A percentile compares a stretch with the other conserved stretches of the same genome.
Evolutionary conservation across 2,113 vertebrate species (phyloP).

Genomic region (Vidua macroura): DNA sequence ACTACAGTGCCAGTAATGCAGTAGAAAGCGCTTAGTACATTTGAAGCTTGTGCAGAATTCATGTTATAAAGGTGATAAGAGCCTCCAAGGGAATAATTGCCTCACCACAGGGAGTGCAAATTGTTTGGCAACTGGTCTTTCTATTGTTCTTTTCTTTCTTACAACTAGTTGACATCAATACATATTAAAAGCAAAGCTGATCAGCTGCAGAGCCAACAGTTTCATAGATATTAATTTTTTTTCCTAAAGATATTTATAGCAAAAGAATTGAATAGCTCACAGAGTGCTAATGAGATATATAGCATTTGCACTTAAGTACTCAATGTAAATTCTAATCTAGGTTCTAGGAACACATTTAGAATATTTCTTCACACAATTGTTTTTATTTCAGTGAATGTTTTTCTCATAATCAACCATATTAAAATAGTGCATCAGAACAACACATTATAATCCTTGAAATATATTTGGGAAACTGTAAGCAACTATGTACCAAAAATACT

Average conservation of each 20-base stretch:
- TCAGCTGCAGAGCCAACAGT: not conserved
- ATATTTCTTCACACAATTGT: not conserved
- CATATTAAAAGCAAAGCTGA: not conserved
- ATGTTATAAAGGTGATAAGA: not conserved
- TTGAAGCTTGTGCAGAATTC: slow-evolving; percentile 14
- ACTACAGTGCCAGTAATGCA: not conserved
- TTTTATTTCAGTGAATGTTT: not conserved
- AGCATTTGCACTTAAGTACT: not conserved
- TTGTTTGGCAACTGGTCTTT: slow-evolving; percentile 14
- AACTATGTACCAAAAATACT: not conserved
- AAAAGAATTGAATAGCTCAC: not conserved
- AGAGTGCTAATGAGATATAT: not conserved
- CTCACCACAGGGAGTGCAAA: not conserved
- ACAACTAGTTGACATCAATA: not conserved
- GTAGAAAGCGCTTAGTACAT: not conserved
- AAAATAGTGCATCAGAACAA: not conserved
- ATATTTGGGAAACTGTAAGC: not conserved
- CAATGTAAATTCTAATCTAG: not conserved
- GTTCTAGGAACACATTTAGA: not conserved
- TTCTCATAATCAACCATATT: not conserved
- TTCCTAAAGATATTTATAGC: not conserved
- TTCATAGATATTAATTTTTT: not conserved
- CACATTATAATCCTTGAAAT: not conserved
- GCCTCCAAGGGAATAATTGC: slow-evolving; percentile 2
- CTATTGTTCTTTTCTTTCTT: slow-evolving; percentile 1